Evolutionary conservation across 2,888 invertebrate species (phyloP).

Genomic region (Rhodophaea formosa): DNA sequence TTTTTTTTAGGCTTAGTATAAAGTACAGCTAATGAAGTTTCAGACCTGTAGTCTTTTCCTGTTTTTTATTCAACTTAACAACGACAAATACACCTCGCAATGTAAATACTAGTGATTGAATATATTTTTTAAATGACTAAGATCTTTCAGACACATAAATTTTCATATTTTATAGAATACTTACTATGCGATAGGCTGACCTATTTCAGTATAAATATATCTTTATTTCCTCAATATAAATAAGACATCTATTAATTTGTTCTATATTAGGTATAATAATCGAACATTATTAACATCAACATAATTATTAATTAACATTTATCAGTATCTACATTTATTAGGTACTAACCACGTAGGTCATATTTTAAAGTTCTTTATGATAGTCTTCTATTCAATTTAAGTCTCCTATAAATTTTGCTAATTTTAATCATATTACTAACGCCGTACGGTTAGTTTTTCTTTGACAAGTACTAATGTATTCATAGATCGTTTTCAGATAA

Average conservation of each 20-base stretch:
- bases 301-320: conserved; percentile 15
- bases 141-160: background rate
- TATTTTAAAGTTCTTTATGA: conserved; percentile 6
- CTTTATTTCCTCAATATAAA: background rate
- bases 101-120: background rate
- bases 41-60: no score
- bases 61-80: no score
- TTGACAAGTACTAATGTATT: conserved; percentile 19
- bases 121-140: background rate
- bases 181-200: background rate
- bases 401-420: conserved; percentile 16
- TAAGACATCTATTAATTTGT: background rate
- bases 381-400: background rate
- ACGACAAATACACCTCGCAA: no score
- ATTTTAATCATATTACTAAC: conserved; percentile 6
- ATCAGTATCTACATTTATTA: conserved; percentile 8
- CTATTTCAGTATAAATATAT: conserved; percentile 1
- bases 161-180: background rate
- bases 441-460: background rate
- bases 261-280: conserved; percentile 3
- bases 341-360: background rate
- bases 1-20: no score
- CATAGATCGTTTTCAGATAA: background rate
- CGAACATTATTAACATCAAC: background rate
- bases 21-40: no score